Base-by-base conservation (phyloP, 2,888 invertebrate species). In the Cephalotes varians region DNA sequence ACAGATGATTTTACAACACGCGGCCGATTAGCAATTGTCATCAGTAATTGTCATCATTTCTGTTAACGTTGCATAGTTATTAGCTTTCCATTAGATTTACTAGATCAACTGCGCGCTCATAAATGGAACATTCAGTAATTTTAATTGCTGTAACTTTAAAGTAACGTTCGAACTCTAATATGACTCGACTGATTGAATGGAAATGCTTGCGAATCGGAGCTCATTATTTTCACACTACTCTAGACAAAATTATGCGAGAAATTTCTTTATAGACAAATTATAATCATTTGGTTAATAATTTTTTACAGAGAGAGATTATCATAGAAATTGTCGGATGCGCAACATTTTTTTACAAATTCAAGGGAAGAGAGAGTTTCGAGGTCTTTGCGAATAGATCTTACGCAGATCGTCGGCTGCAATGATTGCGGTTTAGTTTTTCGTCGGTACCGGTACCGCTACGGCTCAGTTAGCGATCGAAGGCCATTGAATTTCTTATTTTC, bases 51-150 rank as follows among this genome's bases (percentile, higher is more conserved):
- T 25, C 84, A 65, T 58, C 84, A 58, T 87, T 87, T 86, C 79
- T 86, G 86, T 84, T 84, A 88, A 89, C 83, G 84, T 83, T 85
- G 88, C 84, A 85, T 86, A 89, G 85, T 86, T 88, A 87, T 87
- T 87, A 86, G 83, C 81, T 72, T 86, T 81, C 86, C 83, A 85
- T 89, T 85, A 82, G 81, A 83, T 79, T 72, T 83, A 86, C 84
- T 83, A 79, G 67, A 82, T 56, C 81, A 71, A 67, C 71, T 73
- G 65, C 71, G 65, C 81, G 73, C 54, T 44, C 69, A 49, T 74
- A 62, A 83, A 87, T 56, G 74, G 67, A 49, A 62, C 54, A 54
- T 74, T n/a, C 67, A 51, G 62, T 44, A 83, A 71, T 83, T 86
- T 85, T 83, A 83, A 87, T 82, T 80, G 77, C 10, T 54, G 69